Evolutionary conservation across 2,888 invertebrate genomes (phyloP).

Genomic region (Amiota mariae): DNA sequence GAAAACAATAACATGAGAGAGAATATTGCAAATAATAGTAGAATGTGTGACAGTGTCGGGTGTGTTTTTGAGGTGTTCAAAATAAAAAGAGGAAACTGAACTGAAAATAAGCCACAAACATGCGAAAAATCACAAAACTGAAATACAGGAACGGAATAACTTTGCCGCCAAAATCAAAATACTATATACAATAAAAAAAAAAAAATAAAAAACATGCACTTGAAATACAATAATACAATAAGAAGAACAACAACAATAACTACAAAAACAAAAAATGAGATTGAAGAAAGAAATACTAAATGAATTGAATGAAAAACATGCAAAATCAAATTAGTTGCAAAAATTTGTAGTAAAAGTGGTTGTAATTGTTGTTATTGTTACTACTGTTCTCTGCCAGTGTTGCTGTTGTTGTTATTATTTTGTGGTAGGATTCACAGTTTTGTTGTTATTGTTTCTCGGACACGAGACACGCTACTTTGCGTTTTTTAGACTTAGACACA

Average conservation of each 20-base stretch:
- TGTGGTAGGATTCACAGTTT: conserved; percentile 32
- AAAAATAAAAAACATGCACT: conserved; percentile 46
- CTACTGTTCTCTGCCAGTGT: not conserved
- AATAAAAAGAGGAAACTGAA: conserved; percentile 11
- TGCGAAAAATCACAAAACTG: conserved; percentile 40
- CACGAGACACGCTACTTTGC: conserved; percentile 62
- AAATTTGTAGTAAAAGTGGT: conserved; percentile 52
- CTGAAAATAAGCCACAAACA: conserved; percentile 33
- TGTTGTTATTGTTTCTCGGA: conserved; percentile 47
- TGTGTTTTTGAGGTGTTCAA: not conserved
- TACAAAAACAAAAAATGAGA: no score
- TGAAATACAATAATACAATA: conserved; percentile 36
- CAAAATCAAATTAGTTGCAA: conserved; percentile 51
- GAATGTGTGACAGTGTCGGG: conserved; percentile 20
- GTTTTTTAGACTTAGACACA: conserved; percentile 49
- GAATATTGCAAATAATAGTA: not conserved
- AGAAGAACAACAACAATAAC: conserved; percentile 31
- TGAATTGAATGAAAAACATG: conserved; percentile 39
- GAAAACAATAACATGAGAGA: conserved; percentile 1
- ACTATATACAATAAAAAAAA: not conserved
- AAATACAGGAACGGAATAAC: conserved; percentile 18
- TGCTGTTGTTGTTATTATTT: conserved; percentile 48
- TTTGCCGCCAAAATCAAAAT: conserved; percentile 45
- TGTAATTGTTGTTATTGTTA: conserved; percentile 55
- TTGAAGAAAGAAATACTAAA: conserved; percentile 15